Conservation (phyloP, 2,797 vertebrate species). For the Arctocebus calabarensis region DNA sequence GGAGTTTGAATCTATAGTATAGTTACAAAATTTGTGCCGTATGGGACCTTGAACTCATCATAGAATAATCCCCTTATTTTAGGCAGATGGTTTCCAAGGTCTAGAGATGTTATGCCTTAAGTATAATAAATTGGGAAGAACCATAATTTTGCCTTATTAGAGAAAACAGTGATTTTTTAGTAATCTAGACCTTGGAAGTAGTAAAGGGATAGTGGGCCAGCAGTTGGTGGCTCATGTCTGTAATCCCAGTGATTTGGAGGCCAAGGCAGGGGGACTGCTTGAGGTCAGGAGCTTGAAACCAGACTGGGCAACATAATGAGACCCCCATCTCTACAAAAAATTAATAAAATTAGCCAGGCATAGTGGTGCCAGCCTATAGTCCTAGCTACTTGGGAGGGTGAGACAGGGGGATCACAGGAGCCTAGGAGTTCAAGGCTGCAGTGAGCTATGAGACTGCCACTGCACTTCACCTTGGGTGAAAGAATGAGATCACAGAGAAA, state of each 20-base stretch:
- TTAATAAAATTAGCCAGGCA: background rate
- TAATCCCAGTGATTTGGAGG: background rate
- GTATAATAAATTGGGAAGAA: background rate
- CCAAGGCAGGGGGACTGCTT: background rate
- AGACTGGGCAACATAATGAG: background rate
- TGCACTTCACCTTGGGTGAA: background rate
- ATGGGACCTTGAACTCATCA: background rate
- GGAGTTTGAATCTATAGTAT: background rate
- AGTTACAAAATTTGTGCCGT: background rate
- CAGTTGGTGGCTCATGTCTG: background rate
- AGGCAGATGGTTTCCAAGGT: slow-evolving; percentile 28
- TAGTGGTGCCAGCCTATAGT: background rate
- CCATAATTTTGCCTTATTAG: background rate
- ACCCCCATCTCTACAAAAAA: background rate
- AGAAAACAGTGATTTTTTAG: slow-evolving; percentile 2
- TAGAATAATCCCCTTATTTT: background rate
- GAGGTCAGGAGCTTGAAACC: background rate
- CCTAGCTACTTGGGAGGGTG: background rate
- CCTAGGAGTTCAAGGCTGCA: background rate
- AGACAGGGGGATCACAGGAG: background rate
- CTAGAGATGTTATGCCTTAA: background rate
- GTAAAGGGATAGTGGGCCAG: background rate
- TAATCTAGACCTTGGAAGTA: background rate
- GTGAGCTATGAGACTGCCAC: background rate
- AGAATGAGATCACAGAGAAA: background rate